Base-by-base conservation (phyloP, 2,888 invertebrate species). In the Oxyteleia sp. region DNA sequence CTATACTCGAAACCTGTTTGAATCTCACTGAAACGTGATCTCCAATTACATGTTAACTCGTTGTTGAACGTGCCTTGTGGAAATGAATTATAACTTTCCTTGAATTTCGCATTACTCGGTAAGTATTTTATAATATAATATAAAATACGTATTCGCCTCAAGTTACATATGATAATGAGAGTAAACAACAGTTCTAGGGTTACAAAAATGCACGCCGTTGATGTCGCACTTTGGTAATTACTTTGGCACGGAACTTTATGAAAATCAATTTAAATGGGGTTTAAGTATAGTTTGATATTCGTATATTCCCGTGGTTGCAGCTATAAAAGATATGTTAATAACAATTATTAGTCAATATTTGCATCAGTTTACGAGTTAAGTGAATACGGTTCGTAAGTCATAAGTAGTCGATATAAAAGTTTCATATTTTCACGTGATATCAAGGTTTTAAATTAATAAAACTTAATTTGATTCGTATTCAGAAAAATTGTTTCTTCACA, bases 31-130 rank as follows among this genome's bases (percentile, higher is more conserved):
- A 82, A 85, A 76, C 80, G 82, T 68, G 85, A 85, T 87, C 87
- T 87, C 87, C 85, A 87, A 88, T 88, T 88, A 87, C 88, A 86
- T 81, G 84, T 78, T 64, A 68, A 82, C 64, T 82, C 68, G 83
- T 71, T 76, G 75, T 61, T 71, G 59, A 75, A 59, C 66, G 69
- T 80, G 64, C 84, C 75, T 84, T 32, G 71, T 80, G 84, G 66
- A 80, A 84, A 84, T 78, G 72, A 80, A 81, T 81, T 84, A 66
- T 61, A 78, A 72, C 71, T 84, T 81, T 84, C 71, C 71, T 80
- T 75, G 71, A 75, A 84, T 66, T 84, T 76, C 71, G 76, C 66
- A 72, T 78, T 82, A 68, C 72, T 61, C 26, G 51, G 47, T 68
- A 78, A 78, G 68, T 72, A 78, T 71, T 75, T 63, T 64, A 75